Evolutionary conservation across 2,888 invertebrate species (phyloP), one percentile per base, ranked within the genome.

Genomic region (Hydraecia micacea): DNA sequence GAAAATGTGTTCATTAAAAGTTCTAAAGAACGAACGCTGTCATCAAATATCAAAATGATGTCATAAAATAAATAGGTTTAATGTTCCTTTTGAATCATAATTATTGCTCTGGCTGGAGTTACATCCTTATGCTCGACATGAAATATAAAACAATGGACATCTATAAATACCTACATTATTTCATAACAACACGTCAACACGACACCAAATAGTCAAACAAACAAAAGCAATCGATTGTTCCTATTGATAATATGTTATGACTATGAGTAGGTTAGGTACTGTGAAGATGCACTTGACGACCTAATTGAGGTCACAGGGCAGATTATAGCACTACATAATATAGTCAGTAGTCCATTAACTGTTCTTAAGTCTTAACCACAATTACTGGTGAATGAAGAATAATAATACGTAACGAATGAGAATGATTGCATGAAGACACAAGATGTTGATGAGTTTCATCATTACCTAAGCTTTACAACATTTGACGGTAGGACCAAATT

Each of bases 81-180:
- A 58, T 66, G 42, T 72, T 68, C 49, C 46, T 66, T 60, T 74
- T 87, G 63, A 67, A 81, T 76, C 62, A 75, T 70, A 65, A 52
- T 55, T 15, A 71, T 73, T 69, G 39, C 52, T 72, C 49, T 52
- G 39, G 28, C 49, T 52, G 39, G 28, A 52, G 65, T 75, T 67
- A 69, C 63, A 79, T 70, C 49, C 67, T 49, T 42, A 75, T 49
- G 49, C n/a, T 39, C 28, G 46, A 49, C 63, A 39, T 80, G 68
- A 71, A 75, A 21, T 74, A 74, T 83, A 67, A 86, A 86, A 84
- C 77, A 85, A 85, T 75, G 73, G 76, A 52, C 72, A 75, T 83
- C 13, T 75, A 46, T 80, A 25, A 62, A 68, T 46, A 55, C 55
- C 73, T 28, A 55, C n/a, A n/a, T 21, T 69, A 77, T 75, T 85